Conservation (phyloP, 92 coral and sea anemone species). For the Porites divaricata region DNA sequence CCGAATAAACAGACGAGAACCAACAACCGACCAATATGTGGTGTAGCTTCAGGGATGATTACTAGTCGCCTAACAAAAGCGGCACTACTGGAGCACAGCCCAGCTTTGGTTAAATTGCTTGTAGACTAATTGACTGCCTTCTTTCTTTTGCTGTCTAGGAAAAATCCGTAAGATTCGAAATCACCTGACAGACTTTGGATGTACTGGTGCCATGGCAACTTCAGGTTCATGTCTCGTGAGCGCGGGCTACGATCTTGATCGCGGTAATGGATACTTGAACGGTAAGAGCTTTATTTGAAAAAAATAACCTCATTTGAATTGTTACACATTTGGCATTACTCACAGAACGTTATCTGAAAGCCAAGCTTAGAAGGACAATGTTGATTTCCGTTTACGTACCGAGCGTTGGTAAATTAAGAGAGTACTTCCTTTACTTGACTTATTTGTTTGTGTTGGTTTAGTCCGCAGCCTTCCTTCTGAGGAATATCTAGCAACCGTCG, state of each 20-base stretch:
- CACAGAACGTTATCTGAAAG: background rate
- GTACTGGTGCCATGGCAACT: slow-evolving; percentile 86
- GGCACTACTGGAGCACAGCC: no score
- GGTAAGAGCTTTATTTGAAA: slow-evolving; percentile 45
- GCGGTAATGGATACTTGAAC: slow-evolving; percentile 91
- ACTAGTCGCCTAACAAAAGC: no score
- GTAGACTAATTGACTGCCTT: background rate
- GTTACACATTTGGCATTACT: background rate
- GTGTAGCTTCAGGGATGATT: no score
- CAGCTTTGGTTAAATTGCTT: no score
- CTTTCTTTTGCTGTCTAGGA: slow-evolving; percentile 45
- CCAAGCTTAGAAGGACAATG: background rate
- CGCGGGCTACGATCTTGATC: slow-evolving; percentile 93
- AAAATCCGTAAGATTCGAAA: slow-evolving; percentile 90
- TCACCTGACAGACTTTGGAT: slow-evolving; percentile 93
- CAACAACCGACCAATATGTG: no score
- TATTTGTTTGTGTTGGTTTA: slow-evolving; percentile 8
- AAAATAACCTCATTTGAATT: background rate
- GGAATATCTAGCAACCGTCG: slow-evolving; percentile 85
- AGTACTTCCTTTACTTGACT: no score
- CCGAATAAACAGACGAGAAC: no score
- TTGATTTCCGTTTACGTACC: no score
- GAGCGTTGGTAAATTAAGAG: no score
- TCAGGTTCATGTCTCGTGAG: slow-evolving; percentile 83
- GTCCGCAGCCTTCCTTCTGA: slow-evolving; percentile 95